These are phyloP conservation scores for Mizuhopecten yessoensis DNA, from an alignment of 1,140 invertebrate species.

Conservation along the genomic window DNA sequence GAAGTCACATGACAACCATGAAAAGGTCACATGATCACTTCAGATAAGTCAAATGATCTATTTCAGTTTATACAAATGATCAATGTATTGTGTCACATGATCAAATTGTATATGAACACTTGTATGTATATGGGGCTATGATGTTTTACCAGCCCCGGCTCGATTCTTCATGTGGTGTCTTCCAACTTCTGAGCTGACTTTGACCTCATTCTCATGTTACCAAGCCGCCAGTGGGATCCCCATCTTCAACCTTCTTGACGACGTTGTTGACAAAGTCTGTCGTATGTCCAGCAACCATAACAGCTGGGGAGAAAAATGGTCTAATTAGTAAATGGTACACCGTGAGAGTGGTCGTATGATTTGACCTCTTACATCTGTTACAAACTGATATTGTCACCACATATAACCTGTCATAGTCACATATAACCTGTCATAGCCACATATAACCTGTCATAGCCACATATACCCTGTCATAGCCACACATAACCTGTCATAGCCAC, in stretches of 20 bases:
- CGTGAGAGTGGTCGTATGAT: not conserved
- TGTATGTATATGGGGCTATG: not conserved
- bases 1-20: too few species aligned
- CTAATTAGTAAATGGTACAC: constrained; percentile 24
- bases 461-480: too few species aligned
- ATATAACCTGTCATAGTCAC: not conserved
- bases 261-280: constrained; percentile 94
- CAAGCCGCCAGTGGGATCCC: constrained; percentile 78
- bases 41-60: too few species aligned
- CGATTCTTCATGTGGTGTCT: not conserved
- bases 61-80: not conserved
- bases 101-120: not conserved
- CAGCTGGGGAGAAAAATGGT: constrained; percentile 86
- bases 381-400: not conserved
- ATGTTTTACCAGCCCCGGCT: not conserved
- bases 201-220: not conserved
- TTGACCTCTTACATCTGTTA: not conserved
- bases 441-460: too few species aligned
- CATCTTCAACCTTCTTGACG: constrained; percentile 87
- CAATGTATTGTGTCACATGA: not conserved
- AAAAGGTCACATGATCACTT: too few species aligned
- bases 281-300: constrained; percentile 91
- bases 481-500: too few species aligned
- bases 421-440: too few species aligned
- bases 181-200: not conserved